Conservation (phyloP, 30 jellyfish, hydroid and myxozoan genomes). For the Turritopsis dohrnii region DNA sequence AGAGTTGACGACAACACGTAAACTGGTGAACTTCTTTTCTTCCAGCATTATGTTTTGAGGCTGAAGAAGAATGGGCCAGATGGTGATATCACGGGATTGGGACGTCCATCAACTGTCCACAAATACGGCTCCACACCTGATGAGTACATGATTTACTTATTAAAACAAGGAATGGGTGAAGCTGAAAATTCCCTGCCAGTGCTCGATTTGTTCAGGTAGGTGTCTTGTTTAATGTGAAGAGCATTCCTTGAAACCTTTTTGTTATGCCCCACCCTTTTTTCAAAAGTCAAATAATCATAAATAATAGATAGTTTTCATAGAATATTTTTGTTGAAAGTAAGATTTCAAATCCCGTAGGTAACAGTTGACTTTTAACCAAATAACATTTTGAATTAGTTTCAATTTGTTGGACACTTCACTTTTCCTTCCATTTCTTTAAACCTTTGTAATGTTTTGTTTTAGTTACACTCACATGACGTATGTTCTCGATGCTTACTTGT, state of each 20-base stretch:
- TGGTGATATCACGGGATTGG: constrained; percentile 51
- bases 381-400: too few relatives aligned
- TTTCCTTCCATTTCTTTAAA: background rate
- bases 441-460: background rate
- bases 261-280: too few relatives aligned
- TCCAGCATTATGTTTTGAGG: constrained; percentile 40
- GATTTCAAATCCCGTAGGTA: too few relatives aligned
- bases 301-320: background rate
- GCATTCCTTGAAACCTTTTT: too few relatives aligned
- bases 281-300: background rate
- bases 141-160: constrained; percentile 66
- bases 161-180: constrained; percentile 48
- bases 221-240: too few relatives aligned
- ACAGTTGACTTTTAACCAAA: too few relatives aligned
- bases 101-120: constrained; percentile 58
- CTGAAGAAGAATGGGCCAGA: constrained; percentile 42
- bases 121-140: constrained; percentile 78
- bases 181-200: constrained; percentile 64
- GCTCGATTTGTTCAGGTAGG: constrained; percentile 76
- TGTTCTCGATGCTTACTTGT: constrained; percentile 81
- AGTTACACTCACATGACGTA: constrained; percentile 80
- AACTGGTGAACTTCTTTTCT: background rate
- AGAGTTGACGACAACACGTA: background rate
- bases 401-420: background rate
- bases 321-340: background rate